These are phyloP conservation scores for Pristionchus arcanus DNA, from an alignment of 2,888 invertebrate species.

Conservation along the genomic window DNA sequence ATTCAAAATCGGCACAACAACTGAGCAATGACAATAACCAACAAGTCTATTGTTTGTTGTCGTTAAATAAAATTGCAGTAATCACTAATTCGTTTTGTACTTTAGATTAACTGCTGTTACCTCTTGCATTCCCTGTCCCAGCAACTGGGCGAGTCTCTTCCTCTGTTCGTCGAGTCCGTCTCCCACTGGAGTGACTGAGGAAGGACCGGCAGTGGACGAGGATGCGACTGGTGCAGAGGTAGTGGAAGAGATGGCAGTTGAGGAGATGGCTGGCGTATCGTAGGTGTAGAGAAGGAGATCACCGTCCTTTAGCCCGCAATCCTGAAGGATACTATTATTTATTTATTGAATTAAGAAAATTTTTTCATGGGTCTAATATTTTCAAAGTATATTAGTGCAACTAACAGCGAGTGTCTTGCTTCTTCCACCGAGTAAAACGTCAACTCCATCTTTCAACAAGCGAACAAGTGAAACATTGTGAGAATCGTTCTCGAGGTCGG, in stretches of 20 bases:
- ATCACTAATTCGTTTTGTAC: no score
- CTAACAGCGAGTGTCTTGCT: slow-evolving; percentile 1
- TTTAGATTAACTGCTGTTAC: no score
- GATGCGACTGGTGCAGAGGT: background rate
- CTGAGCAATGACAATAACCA: no score
- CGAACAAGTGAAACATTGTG: background rate
- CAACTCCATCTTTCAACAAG: slow-evolving; percentile 34
- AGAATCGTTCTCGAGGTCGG: slow-evolving; percentile 18
- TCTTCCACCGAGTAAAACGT: background rate
- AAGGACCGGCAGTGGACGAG: background rate
- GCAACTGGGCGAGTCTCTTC: background rate
- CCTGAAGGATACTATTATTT: background rate
- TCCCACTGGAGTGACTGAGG: background rate
- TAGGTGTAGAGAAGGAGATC: slow-evolving; percentile 41
- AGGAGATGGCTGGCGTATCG: background rate
- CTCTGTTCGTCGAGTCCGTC: background rate
- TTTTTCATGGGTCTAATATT: no score
- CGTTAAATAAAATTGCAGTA: no score
- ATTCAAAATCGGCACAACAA: no score
- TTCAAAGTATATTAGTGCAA: background rate
- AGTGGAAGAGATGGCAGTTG: background rate
- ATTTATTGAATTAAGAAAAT: no score
- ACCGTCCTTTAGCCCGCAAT: background rate
- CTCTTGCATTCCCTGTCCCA: background rate
- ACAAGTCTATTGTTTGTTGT: no score